Evolutionary conservation across 2,797 vertebrate species (phyloP), one percentile per base, ranked within the genome.

Genomic region (Chiroxiphia lanceolata): DNA sequence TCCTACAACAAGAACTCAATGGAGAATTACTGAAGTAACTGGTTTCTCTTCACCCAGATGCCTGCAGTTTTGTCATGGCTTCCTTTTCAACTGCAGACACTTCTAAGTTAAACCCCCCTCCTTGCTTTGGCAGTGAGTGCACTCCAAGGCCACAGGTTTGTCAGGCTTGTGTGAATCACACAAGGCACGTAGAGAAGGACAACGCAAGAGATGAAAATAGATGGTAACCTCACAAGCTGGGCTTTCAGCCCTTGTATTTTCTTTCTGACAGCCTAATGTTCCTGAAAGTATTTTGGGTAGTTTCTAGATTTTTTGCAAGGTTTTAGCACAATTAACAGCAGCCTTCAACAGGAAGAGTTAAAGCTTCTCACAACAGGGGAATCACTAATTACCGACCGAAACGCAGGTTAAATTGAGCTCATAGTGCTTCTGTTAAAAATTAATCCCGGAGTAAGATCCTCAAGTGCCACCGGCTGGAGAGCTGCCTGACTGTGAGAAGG

Each of bases 91-190:
- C 29, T 53, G 31, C 67, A 84, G 77, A 44, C 31, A n/a, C 47
- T 83, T 69, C 20, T 23, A 87, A 91, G 27, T 67, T 50, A 64
- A 89, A 89, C 51, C 3, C 6, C 20, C 59, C 29, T 10, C 63
- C 42, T 22, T 18, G 17, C 75, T 90, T 51, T 65, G 56, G 54
- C 74, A 92, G 40, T 74, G 70, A 82, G 40, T 15, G 23, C n/a
- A 31, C 47, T 64, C 89, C 19, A 42, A 78, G 77, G 26, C 67
- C 82, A 17, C 54, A 69, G 74, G 53, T 80, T 40, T 40, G 48
- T 83, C 68, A 83, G 89, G 83, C 64, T 77, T 48, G 25, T 33
- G 50, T 93, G 87, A 94, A 88, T 92, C 87, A 92, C 54, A 68
- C 45, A 84, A 44, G 33, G 20, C 61, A 82, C 2, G 2, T 20